These are phyloP conservation scores for Lytechinus variegatus DNA, from an alignment of 35 echinoderm and acorn worm species.

Conservation along the genomic window DNA sequence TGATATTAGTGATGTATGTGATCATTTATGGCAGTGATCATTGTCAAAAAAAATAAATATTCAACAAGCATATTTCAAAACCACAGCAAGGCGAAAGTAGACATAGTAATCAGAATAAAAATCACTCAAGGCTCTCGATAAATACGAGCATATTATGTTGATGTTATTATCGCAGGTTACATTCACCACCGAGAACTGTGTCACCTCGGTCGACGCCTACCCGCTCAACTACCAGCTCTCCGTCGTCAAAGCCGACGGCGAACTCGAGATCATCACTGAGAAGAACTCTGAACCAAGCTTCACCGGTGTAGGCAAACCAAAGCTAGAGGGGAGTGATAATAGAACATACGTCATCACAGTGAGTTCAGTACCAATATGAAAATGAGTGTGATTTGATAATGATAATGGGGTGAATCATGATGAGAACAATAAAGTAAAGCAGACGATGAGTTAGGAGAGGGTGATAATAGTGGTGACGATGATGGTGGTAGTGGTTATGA, in stretches of 20 bases:
- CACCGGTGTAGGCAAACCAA: constrained; percentile 71
- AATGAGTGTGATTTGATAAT: neutral
- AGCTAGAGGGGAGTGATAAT: constrained; percentile 56
- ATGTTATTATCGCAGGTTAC: constrained; percentile 50
- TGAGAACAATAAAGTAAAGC: neutral
- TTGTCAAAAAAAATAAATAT: too few relatives aligned
- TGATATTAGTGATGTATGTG: too few relatives aligned
- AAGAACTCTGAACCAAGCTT: constrained; percentile 75
- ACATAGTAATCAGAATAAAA: too few relatives aligned
- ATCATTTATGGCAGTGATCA: too few relatives aligned
- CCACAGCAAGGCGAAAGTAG: too few relatives aligned
- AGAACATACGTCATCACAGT: constrained; percentile 74
- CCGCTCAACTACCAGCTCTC: constrained; percentile 83
- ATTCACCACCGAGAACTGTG: constrained; percentile 78
- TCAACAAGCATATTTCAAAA: too few relatives aligned
- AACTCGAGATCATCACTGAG: constrained; percentile 63
- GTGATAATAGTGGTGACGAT: neutral
- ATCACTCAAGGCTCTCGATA: too few relatives aligned
- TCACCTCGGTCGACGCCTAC: constrained; percentile 73
- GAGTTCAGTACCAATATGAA: neutral
- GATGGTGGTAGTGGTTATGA: neutral
- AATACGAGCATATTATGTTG: too few relatives aligned
- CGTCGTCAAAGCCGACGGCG: constrained; percentile 66
- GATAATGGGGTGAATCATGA: neutral
- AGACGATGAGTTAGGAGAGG: neutral